phyloP scores from a whole-genome alignment of 2,113 vertebrate species.

The Apus apus region DNA sequence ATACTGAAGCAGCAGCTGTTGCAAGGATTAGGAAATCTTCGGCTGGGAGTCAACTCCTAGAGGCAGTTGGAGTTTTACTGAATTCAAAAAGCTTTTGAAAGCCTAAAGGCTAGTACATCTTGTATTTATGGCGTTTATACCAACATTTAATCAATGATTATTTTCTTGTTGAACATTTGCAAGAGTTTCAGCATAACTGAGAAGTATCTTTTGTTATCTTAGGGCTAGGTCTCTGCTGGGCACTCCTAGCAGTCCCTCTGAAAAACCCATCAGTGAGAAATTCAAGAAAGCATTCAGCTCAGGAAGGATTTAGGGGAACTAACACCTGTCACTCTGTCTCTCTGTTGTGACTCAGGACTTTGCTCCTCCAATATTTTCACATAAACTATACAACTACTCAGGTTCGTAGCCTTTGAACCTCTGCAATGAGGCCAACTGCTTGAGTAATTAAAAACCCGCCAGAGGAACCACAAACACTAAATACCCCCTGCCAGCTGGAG shows the following conservation, averaged over 20 bases:
- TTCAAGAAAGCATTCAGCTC: background rate
- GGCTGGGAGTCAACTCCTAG: conserved; percentile 28
- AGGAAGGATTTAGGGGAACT: background rate
- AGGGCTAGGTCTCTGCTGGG: background rate
- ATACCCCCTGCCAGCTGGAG: background rate
- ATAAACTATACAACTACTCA: background rate
- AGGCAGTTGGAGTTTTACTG: background rate
- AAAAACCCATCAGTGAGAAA: background rate
- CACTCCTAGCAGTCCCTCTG: background rate
- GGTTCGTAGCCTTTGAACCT: conserved; percentile 9
- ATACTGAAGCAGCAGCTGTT: conserved; percentile 33
- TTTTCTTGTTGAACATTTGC: background rate
- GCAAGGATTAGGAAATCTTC: conserved; percentile 36
- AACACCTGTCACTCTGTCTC: conserved; percentile 7
- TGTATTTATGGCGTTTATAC: background rate
- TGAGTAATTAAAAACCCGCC: background rate
- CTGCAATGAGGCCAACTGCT: background rate
- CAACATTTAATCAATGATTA: background rate
- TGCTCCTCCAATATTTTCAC: background rate
- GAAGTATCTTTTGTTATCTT: background rate
- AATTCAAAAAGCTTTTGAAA: background rate
- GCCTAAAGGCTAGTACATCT: background rate
- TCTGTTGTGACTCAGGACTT: background rate
- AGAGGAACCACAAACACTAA: background rate
- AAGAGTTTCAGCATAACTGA: background rate